Evolutionary conservation across 2,797 vertebrate species (phyloP).

Genomic region (Chanos chanos): DNA sequence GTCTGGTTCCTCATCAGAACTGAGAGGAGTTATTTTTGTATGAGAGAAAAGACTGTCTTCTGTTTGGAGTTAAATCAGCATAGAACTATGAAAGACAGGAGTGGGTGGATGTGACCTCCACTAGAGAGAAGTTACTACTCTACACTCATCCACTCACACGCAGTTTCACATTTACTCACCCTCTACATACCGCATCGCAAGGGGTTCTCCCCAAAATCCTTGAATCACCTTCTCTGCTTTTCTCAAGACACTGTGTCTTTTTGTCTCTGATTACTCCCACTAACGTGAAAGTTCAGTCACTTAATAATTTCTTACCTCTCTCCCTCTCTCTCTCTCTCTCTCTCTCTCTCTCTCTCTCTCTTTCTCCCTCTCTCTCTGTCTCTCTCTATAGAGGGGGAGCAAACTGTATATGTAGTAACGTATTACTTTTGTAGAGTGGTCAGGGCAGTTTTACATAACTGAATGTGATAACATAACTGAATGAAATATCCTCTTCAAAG

Average conservation of each 20-base stretch:
- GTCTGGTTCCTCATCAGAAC: too few relatives aligned
- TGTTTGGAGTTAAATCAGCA: too few relatives aligned
- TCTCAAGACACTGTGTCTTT: neutral
- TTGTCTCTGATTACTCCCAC: neutral
- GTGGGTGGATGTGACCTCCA: too few relatives aligned
- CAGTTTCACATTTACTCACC: neutral
- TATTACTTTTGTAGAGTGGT: neutral
- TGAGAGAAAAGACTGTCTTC: too few relatives aligned
- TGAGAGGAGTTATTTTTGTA: too few relatives aligned
- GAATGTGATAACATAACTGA: neutral
- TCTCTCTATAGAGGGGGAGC: conserved; percentile 14
- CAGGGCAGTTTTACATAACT: neutral
- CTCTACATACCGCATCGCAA: too few relatives aligned
- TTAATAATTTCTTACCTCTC: neutral
- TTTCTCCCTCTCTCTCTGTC: neutral
- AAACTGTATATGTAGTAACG: neutral
- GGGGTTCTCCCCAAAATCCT: too few relatives aligned
- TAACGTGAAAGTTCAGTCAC: neutral
- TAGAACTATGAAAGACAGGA: too few relatives aligned
- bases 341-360: neutral
- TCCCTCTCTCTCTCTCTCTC: neutral
- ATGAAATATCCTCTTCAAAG: neutral
- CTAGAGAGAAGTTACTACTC: too few relatives aligned
- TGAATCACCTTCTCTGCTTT: neutral
- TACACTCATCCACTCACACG: too few relatives aligned